These are phyloP conservation scores for Sebastes kiyomatsui DNA, from an alignment of 2,797 vertebrate species.

Conservation along the genomic window DNA sequence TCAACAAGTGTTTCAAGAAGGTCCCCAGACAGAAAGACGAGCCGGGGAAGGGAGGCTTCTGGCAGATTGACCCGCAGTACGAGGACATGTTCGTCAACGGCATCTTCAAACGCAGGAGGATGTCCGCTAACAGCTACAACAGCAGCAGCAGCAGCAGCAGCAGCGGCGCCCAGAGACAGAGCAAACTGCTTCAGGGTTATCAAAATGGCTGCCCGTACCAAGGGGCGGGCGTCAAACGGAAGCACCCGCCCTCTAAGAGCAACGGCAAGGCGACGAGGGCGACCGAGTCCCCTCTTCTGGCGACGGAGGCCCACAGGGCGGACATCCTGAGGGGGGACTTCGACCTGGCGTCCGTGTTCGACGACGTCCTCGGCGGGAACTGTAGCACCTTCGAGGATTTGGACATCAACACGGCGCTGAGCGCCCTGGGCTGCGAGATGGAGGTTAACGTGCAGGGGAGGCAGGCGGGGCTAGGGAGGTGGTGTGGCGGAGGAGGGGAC, in stretches of 20 bases:
- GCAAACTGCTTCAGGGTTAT: slow-evolving; percentile 70
- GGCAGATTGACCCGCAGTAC: slow-evolving; percentile 88
- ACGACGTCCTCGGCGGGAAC: slow-evolving; percentile 83
- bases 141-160: slow-evolving; percentile 9
- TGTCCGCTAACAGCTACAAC: slow-evolving; percentile 83
- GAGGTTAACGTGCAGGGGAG: slow-evolving; percentile 79
- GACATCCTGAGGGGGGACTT: slow-evolving; percentile 84
- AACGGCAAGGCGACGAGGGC: slow-evolving; percentile 64
- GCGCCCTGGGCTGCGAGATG: slow-evolving; percentile 85
- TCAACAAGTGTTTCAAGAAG: slow-evolving; percentile 92
- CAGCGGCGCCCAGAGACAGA: slow-evolving; percentile 68
- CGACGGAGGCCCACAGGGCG: slow-evolving; percentile 75
- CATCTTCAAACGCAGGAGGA: slow-evolving; percentile 87
- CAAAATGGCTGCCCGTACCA: slow-evolving; percentile 74
- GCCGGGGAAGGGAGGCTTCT: slow-evolving; percentile 89
- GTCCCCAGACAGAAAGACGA: slow-evolving; percentile 89
- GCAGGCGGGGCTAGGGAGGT: slow-evolving; percentile 72
- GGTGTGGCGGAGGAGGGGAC: slow-evolving; percentile 71
- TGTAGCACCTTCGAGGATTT: slow-evolving; percentile 89
- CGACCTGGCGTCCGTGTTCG: slow-evolving; percentile 85
- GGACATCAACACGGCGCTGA: slow-evolving; percentile 87
- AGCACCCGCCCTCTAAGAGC: slow-evolving; percentile 70
- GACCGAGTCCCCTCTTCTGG: slow-evolving; percentile 81
- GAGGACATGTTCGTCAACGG: slow-evolving; percentile 90
- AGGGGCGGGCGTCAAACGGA: slow-evolving; percentile 64